These are phyloP conservation scores for Cheilosia vernalis DNA, from an alignment of 2,888 invertebrate genomes.

Conservation along the genomic window DNA sequence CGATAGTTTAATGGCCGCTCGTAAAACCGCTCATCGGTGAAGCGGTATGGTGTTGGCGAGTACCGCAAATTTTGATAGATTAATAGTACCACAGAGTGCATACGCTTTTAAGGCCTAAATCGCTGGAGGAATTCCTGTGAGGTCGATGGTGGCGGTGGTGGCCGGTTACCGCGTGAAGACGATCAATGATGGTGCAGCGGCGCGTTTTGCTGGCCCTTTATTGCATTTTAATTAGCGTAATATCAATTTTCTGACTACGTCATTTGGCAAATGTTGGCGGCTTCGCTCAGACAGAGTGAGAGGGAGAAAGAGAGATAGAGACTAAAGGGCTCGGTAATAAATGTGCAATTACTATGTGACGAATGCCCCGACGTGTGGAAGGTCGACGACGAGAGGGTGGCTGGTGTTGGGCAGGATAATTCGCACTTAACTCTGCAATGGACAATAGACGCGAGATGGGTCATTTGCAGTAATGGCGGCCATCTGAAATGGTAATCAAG, in stretches of 20 bases:
- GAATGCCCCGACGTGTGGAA: slow-evolving; percentile 2
- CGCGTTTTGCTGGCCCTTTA: slow-evolving; percentile 76
- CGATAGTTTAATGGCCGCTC: slow-evolving; percentile 63
- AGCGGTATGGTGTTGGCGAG: slow-evolving; percentile 7
- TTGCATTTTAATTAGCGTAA: slow-evolving; percentile 82
- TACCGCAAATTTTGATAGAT: slow-evolving; percentile 60
- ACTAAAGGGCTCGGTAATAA: slow-evolving; percentile 29
- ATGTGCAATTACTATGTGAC: slow-evolving; percentile 57
- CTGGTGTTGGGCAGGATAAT: slow-evolving; percentile 14
- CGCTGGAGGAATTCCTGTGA: slow-evolving; percentile 9
- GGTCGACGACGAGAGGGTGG: slow-evolving; percentile 22
- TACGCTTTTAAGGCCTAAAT: slow-evolving; percentile 29
- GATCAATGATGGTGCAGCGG: slow-evolving; percentile 25
- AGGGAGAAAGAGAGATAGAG: background rate
- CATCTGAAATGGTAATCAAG: slow-evolving; percentile 37
- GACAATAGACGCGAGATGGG: slow-evolving; percentile 30
- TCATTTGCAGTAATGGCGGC: slow-evolving; percentile 24
- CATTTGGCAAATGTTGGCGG: slow-evolving; percentile 48
- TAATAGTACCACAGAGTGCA: slow-evolving; percentile 18
- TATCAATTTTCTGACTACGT: slow-evolving; percentile 79
- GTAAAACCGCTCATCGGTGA: slow-evolving; percentile 50
- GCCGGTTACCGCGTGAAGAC: slow-evolving; percentile 16
- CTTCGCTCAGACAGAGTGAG: slow-evolving; percentile 29
- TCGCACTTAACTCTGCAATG: slow-evolving; percentile 33
- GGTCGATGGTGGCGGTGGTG: background rate